Evolutionary conservation across 2,888 invertebrate species (phyloP).

Genomic region (Volucella zonaria): DNA sequence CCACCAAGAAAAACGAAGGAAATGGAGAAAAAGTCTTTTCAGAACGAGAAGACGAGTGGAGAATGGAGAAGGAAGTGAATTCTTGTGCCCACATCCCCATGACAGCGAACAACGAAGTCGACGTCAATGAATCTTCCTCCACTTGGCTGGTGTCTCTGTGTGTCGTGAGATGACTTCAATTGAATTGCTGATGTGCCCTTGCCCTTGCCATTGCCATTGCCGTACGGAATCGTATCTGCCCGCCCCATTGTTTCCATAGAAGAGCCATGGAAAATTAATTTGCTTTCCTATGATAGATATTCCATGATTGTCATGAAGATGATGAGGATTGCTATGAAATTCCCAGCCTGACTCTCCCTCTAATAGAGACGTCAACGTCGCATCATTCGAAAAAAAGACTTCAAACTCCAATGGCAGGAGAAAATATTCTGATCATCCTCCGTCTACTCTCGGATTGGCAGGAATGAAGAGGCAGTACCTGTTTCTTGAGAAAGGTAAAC

Average conservation of each 20-base stretch:
- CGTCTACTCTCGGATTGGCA: neutral
- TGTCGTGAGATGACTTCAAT: constrained; percentile 67
- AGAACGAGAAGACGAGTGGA: neutral
- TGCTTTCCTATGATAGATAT: constrained; percentile 42
- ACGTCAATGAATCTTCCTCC: constrained; percentile 11
- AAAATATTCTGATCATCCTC: constrained; percentile 54
- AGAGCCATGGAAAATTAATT: constrained; percentile 65
- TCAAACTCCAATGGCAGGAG: constrained; percentile 4
- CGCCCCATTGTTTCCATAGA: constrained; percentile 39
- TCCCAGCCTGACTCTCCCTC: constrained; percentile 14
- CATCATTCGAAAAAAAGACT: neutral
- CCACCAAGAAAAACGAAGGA: neutral
- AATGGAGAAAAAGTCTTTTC: constrained; percentile 11
- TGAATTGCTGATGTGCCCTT: constrained; percentile 60
- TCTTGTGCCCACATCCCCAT: constrained; percentile 28
- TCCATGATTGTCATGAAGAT: neutral
- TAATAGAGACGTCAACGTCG: constrained; percentile 59
- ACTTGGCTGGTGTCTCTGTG: neutral
- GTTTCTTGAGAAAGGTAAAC: constrained; percentile 37
- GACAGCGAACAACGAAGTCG: neutral
- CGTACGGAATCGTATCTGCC: no score
- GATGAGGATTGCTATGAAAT: constrained; percentile 46
- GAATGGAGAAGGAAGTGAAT: constrained; percentile 42
- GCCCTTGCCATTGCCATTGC: neutral
- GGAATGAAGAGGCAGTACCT: neutral